Conservation (phyloP, 2,888 invertebrate genomes). For the Gerris lacustris region DNA sequence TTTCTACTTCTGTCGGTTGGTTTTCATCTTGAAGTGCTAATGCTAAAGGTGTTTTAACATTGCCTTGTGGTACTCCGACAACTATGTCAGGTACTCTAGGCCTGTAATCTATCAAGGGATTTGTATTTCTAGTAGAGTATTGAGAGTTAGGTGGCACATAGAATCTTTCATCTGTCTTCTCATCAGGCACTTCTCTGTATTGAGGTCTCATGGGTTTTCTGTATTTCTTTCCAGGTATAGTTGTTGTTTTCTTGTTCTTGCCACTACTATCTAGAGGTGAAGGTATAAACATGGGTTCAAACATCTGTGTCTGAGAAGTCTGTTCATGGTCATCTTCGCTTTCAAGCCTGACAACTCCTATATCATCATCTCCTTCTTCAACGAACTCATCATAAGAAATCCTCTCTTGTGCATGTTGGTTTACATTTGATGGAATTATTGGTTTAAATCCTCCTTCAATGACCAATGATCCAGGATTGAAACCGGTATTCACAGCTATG, state of each 20-base stretch:
- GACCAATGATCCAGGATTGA: constrained; percentile 66
- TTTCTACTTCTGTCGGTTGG: constrained; percentile 28
- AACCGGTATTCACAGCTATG: constrained; percentile 38
- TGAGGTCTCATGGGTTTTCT: constrained; percentile 27
- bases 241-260: constrained; percentile 33
- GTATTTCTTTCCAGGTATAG: constrained; percentile 24
- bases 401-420: constrained; percentile 42
- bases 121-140: constrained; percentile 2
- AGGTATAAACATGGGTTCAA: constrained; percentile 70
- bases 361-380: constrained; percentile 41
- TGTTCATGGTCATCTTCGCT: constrained; percentile 39
- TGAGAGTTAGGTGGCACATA: constrained; percentile 51
- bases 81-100: neutral
- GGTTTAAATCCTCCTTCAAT: constrained; percentile 77
- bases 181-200: constrained; percentile 48
- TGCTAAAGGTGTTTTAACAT: constrained; percentile 7
- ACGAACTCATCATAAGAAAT: constrained; percentile 40
- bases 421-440: constrained; percentile 42
- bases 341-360: constrained; percentile 32
- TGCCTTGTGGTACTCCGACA: constrained; percentile 9
- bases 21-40: constrained; percentile 19
- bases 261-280: constrained; percentile 53
- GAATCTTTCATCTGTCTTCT: constrained; percentile 56
- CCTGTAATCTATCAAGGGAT: neutral
- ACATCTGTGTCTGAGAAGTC: constrained; percentile 42